A percentile compares a stretch with the other conserved stretches of the same genome.
Evolutionary conservation across 2,797 vertebrate genomes (phyloP).

Genomic region (Delichon dasypus): DNA sequence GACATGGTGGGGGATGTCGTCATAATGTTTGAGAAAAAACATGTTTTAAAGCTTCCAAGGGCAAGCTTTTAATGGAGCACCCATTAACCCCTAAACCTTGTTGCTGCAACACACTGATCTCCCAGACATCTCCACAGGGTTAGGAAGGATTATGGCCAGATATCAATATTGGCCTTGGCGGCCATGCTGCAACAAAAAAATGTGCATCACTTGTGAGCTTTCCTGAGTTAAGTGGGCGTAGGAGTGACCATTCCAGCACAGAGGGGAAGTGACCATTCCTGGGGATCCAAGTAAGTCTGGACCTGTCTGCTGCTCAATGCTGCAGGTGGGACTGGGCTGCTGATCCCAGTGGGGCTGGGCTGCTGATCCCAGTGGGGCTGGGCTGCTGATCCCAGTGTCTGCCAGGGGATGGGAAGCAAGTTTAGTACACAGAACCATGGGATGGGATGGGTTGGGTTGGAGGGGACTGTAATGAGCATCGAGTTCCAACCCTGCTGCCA

Average conservation of each 20-base stretch:
- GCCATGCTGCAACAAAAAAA: background rate
- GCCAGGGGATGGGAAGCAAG: background rate
- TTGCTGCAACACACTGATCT: background rate
- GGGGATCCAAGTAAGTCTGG: background rate
- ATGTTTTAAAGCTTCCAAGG: background rate
- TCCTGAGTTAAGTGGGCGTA: background rate
- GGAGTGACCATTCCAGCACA: background rate
- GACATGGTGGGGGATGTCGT: background rate
- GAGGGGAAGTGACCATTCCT: background rate
- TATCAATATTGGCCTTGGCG: background rate
- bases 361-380: background rate
- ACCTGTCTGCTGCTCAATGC: fast-evolving
- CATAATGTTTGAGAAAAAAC: background rate
- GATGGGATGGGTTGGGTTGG: background rate
- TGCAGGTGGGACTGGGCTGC: background rate
- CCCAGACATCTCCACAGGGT: background rate
- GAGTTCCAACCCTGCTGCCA: background rate
- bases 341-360: background rate
- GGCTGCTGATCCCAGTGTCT: background rate
- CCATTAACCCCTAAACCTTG: background rate
- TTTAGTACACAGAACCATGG: fast-evolving
- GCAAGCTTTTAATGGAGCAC: background rate
- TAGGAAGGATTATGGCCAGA: background rate
- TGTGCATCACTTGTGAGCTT: background rate
- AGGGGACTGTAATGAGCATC: too few relatives aligned